These are phyloP conservation scores for Patiria miniata DNA, from an alignment of 35 echinoderm and acorn worm genomes.

Conservation along the genomic window DNA sequence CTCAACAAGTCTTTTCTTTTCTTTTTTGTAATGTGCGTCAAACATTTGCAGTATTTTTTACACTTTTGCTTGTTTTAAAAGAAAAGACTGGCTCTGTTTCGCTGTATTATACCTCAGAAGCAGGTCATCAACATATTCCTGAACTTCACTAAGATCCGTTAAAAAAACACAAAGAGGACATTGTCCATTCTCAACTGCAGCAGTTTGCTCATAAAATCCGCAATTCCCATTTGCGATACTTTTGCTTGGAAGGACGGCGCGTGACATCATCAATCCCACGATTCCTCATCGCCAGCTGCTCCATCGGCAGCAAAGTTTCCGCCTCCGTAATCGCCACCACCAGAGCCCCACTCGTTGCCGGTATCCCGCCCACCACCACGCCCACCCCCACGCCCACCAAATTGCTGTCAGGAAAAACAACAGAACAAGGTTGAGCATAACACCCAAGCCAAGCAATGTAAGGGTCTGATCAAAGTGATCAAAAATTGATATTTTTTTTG, in stretches of 20 bases:
- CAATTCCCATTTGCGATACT: too few relatives aligned
- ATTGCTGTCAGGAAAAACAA: background rate
- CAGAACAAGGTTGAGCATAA: background rate
- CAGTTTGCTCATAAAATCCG: background rate
- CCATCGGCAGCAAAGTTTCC: background rate
- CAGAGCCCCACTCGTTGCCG: background rate
- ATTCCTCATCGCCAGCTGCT: conserved; percentile 14
- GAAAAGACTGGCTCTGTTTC: too few relatives aligned
- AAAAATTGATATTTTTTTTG: too few relatives aligned
- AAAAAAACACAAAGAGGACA: background rate
- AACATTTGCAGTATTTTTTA: too few relatives aligned
- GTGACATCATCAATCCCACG: background rate
- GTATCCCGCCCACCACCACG: conserved; percentile 23
- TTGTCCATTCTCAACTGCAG: too few relatives aligned
- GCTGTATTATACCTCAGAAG: too few relatives aligned
- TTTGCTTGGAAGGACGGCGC: background rate
- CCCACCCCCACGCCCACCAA: conserved; percentile 50
- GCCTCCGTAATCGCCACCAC: background rate
- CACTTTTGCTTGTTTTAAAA: too few relatives aligned
- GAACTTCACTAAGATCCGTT: background rate
- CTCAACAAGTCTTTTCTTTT: too few relatives aligned
- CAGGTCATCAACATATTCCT: background rate
- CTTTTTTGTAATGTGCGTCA: too few relatives aligned
- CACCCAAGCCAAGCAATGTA: background rate
- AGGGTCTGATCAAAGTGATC: background rate